Evolutionary conservation across 2,797 vertebrate genomes (phyloP).

Genomic region (Sebastes variabilis): DNA sequence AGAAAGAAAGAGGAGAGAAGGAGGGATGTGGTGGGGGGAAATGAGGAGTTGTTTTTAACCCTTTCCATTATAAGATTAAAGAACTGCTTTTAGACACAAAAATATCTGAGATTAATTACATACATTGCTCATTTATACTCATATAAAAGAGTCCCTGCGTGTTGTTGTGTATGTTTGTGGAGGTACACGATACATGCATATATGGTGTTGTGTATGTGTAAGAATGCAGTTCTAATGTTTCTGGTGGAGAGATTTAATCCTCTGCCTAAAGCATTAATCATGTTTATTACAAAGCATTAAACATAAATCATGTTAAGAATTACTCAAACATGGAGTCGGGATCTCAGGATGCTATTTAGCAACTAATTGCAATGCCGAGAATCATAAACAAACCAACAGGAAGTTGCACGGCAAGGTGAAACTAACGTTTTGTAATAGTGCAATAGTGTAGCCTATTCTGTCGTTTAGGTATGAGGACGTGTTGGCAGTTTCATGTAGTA

Average conservation of each 20-base stretch:
- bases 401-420: neutral
- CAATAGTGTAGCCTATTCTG: neutral
- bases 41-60: neutral
- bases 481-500: neutral
- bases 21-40: fast-evolving
- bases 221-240: neutral
- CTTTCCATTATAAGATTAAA: neutral
- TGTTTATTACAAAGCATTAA: conserved; percentile 41
- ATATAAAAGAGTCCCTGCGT: neutral
- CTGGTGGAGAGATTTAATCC: conserved; percentile 22
- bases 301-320: conserved; percentile 49
- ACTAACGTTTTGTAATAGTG: neutral
- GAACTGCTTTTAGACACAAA: neutral
- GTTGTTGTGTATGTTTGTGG: neutral
- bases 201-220: neutral
- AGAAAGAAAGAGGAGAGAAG: neutral
- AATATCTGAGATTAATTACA: neutral
- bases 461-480: neutral
- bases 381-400: conserved; percentile 25
- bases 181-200: neutral
- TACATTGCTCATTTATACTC: neutral
- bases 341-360: conserved; percentile 39
- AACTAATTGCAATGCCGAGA: conserved; percentile 41
- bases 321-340: conserved; percentile 20
- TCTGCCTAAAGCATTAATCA: conserved; percentile 35